Conservation (phyloP, 2,113 vertebrate species). For the Eurystomus gularis region DNA sequence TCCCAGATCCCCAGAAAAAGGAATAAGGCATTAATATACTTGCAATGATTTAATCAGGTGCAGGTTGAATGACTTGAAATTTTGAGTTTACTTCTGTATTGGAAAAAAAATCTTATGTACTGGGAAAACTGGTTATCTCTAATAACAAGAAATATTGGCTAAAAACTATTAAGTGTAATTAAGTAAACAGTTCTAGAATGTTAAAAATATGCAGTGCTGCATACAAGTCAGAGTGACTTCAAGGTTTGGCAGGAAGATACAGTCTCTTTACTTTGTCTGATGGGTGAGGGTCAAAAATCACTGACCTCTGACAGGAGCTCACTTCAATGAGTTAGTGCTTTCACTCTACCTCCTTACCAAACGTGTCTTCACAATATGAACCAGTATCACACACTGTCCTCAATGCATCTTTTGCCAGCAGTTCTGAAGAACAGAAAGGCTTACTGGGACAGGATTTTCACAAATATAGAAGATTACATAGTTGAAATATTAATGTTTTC, state of each 20-base stretch:
- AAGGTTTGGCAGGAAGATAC: not conserved
- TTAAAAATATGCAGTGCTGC: not conserved
- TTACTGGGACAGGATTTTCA: not conserved
- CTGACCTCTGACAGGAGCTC: not conserved
- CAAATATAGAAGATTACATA: not conserved
- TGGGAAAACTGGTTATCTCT: not conserved
- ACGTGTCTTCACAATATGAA: accelerated
- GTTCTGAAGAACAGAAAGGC: not conserved
- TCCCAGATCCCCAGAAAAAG: not conserved
- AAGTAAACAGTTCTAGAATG: not conserved
- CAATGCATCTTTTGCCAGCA: not conserved
- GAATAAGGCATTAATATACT: not conserved
- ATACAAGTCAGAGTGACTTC: accelerated
- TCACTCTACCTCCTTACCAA: not conserved
- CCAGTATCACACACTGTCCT: not conserved
- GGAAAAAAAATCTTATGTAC: not conserved
- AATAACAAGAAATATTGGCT: not conserved
- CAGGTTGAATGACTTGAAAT: not conserved
- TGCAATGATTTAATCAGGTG: not conserved
- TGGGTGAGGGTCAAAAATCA: not conserved
- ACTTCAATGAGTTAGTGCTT: not conserved
- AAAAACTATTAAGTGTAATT: not conserved
- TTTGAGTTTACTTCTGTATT: not conserved
- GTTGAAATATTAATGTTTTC: not conserved
- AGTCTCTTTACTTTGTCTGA: not conserved